Base-by-base conservation (phyloP, 2,888 invertebrate genomes). In the Oscheius sp. region DNA sequence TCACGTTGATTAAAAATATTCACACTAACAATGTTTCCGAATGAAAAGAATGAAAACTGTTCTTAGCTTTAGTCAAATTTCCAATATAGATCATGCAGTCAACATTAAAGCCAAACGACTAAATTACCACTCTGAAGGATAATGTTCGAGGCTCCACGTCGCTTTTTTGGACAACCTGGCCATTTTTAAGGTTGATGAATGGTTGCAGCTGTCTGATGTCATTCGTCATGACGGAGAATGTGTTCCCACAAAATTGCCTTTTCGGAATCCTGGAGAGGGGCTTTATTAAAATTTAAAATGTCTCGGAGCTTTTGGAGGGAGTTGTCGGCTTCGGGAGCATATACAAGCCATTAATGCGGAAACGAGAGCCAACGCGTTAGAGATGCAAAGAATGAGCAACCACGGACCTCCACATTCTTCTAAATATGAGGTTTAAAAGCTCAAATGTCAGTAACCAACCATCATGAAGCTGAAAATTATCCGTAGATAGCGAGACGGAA, bases 281-380 rank as follows among this genome's bases (percentile, higher is more conserved):
- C 54, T 59, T 59, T 59, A 59, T 59, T 59, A 59, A 44, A 59
- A 59, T 59, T 59, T 59, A 28, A 59, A 59, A 44, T 59, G 59
- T 59, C 59, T 41, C 26, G 59, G 44, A 9, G 59, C 28, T 28
- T 59, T 59, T 14, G 59, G 59, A 6, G 41, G 41, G 12, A 44
- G 26, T 26, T 41, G 59, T 30, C 59, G 41, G 3, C 30, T 22
- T 14, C 41, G 24, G 41, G 41, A 28, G 28, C 41, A 59, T 2
- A 41, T 20, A 59, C 59, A 59, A 1, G 59, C 59, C 6, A 59
- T 59, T 41, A 59, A 59, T 59, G 59, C 24, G 28, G 26, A 17
- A 20, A 59, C 24, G 28, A 59, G 59, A 8, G 41, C 26, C 44
- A 59, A 14, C 30, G 12, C 59, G 44, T 59, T 59, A 28, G 59